Base-by-base conservation (phyloP, 30 jellyfish, hydroid and myxozoan species). In the Turritopsis dohrnii region DNA sequence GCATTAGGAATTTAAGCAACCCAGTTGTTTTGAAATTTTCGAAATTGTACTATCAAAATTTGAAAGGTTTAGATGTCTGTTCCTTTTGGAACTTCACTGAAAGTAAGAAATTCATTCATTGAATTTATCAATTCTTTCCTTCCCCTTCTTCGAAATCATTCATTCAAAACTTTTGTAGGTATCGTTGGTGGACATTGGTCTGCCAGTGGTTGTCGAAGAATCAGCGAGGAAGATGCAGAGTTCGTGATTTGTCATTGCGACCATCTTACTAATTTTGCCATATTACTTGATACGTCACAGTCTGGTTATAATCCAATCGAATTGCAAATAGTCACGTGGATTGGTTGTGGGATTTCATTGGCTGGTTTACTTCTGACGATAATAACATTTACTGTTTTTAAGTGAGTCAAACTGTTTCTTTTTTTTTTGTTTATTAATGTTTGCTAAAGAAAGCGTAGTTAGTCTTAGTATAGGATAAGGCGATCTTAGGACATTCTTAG, bases 281-380 rank as follows among this genome's bases (percentile, higher is more conserved):
- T 85, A 21, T 53, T 85, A 29, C 53, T 85, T 17, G 92, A 85
- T 65, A 84, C 73, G 21, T 4, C 86, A 23, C 84, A 85, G 27
- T 26, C 83, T 66, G 79, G 81, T 9, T 22, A 28, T 31, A 76
- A 85, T 65, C 92, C 92, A 53, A 28, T 71, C 26, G 90, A 26
- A 52, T 72, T 85, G 21, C 79, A 85, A 54, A 85, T 85, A 17
- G 41, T 85, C 69, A 85, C 92, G 0, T 79, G 69, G 54, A 76
- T 85, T 22, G 92, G 92, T 17, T 71, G 87, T 66, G 92, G 89
- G 16, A 76, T 85, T 18, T 85, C 92, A 26, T 85, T 85, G 84
- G 79, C 76, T 77, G 87, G 90, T 20, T 65, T 85, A 20, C 28
- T 54, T 0, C 53, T 77, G 71, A 85, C 92, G 29, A 21, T 85